Evolutionary conservation across 1,140 invertebrate genomes (phyloP).

Genomic region (Rhopalosiphum padi): DNA sequence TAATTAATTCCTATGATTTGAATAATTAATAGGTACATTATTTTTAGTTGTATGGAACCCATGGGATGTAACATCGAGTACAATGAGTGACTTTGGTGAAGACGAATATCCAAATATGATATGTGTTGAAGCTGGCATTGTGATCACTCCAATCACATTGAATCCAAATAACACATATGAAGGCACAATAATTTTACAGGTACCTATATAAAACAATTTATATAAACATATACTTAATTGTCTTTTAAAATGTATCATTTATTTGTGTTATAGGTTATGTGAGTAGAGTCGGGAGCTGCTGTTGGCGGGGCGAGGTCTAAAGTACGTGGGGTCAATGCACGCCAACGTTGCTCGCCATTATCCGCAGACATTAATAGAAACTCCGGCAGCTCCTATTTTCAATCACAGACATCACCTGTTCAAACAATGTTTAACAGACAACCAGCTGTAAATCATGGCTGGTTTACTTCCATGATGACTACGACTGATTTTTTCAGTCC

Average conservation of each 20-base stretch:
- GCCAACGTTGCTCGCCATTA: slow-evolving; percentile 51
- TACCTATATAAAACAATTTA: slow-evolving; percentile 62
- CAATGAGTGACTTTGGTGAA: slow-evolving; percentile 92
- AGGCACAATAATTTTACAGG: slow-evolving; percentile 85
- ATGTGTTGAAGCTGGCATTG: slow-evolving; percentile 92
- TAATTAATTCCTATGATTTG: not conserved
- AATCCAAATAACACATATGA: slow-evolving; percentile 86
- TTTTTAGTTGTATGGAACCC: slow-evolving; percentile 92
- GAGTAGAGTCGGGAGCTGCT: slow-evolving; percentile 61
- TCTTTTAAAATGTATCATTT: slow-evolving; percentile 15
- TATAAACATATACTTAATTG: not conserved
- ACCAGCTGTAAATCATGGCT: slow-evolving; percentile 62
- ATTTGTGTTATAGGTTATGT: slow-evolving; percentile 64
- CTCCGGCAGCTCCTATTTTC: slow-evolving; percentile 54
- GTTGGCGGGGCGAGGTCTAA: slow-evolving; percentile 61
- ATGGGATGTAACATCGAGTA: slow-evolving; percentile 89
- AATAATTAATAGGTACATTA: not conserved
- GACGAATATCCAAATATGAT: slow-evolving; percentile 95
- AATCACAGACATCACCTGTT: slow-evolving; percentile 49
- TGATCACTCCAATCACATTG: slow-evolving; percentile 83
- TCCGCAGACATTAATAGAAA: slow-evolving; percentile 61
- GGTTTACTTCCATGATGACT: slow-evolving; percentile 63
- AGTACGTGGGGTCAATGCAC: slow-evolving; percentile 60
- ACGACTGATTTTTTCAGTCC: slow-evolving; percentile 61
- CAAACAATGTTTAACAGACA: slow-evolving; percentile 59